phyloP scores from a whole-genome alignment of 1,140 invertebrate species.

The Brachystomella parvula region DNA sequence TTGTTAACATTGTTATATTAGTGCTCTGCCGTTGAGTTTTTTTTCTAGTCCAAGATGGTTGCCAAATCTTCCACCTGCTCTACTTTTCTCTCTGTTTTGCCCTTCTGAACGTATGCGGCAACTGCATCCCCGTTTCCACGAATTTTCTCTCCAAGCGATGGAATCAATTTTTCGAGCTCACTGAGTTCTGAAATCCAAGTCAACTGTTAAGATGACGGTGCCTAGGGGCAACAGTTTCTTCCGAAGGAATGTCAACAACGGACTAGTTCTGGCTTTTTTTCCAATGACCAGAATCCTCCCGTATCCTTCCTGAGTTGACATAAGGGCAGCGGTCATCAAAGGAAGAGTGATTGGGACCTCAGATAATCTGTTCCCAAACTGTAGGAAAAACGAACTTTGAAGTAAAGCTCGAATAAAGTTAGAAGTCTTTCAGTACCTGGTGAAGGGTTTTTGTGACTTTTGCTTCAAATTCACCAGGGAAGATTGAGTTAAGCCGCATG shows the following conservation, averaged over 20 bases:
- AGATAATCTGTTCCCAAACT: conserved; percentile 54
- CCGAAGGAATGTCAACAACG: neutral
- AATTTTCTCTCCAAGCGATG: neutral
- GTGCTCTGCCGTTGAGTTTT: no score
- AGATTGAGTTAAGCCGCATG: conserved; percentile 59
- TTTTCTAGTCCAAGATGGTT: neutral
- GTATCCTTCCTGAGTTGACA: neutral
- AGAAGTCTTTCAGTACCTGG: neutral
- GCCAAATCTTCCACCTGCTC: neutral
- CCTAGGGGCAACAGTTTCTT: conserved; percentile 1
- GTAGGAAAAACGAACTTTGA: conserved; percentile 27
- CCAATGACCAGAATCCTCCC: neutral
- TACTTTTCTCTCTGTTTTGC: neutral
- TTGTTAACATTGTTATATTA: no score
- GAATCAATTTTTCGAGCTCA: neutral
- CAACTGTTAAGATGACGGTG: neutral
- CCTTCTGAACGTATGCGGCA: neutral
- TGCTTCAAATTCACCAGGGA: conserved; percentile 48
- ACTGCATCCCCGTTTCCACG: neutral
- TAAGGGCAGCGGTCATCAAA: conserved; percentile 54
- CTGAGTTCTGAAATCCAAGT: neutral
- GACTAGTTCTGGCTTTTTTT: neutral
- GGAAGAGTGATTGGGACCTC: conserved; percentile 60
- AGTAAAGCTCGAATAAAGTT: neutral
- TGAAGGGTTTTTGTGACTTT: conserved; percentile 48